phyloP scores from a whole-genome alignment of 2,797 vertebrate species.

The Natrix natrix region DNA sequence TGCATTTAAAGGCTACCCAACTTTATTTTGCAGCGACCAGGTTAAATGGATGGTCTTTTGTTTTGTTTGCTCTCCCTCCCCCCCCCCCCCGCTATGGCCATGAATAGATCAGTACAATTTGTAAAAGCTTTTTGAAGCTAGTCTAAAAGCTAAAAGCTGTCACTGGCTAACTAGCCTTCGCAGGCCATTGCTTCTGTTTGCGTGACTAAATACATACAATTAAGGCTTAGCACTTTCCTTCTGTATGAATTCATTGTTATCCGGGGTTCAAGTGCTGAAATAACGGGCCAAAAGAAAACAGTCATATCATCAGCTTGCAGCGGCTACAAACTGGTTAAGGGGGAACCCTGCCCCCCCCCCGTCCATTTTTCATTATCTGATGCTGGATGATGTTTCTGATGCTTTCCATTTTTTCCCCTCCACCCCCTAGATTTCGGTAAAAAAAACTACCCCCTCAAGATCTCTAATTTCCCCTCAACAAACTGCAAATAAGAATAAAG shows the following conservation, averaged over 20 bases:
- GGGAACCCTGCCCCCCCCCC: neutral
- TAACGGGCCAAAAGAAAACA: slow-evolving; percentile 95
- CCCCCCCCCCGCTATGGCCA: slow-evolving; percentile 64
- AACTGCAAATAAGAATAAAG: slow-evolving; percentile 31
- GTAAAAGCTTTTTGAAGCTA: slow-evolving; percentile 88
- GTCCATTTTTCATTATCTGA: slow-evolving; percentile 83
- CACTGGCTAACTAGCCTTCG: slow-evolving; percentile 97
- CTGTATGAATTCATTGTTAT: slow-evolving; percentile 98
- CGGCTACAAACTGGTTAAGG: slow-evolving; percentile 81
- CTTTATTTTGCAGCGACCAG: slow-evolving; percentile 65
- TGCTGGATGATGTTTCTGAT: slow-evolving; percentile 70
- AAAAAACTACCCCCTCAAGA: slow-evolving; percentile 47
- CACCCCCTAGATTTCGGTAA: slow-evolving; percentile 39
- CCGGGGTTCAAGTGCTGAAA: slow-evolving; percentile 98
- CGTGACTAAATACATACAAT: slow-evolving; percentile 99
- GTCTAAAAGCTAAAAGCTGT: slow-evolving; percentile 91
- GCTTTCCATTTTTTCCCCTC: neutral
- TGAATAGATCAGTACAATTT: slow-evolving; percentile 77
- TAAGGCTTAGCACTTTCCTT: slow-evolving; percentile 97
- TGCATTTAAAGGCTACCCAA: slow-evolving; percentile 55
- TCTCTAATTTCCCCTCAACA: slow-evolving; percentile 40
- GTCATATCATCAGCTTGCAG: slow-evolving; percentile 79
- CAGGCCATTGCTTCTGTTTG: slow-evolving; percentile 99
- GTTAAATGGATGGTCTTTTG: slow-evolving; percentile 60
- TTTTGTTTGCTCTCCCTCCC: slow-evolving; percentile 44